These are phyloP conservation scores for Rapana venosa DNA, from an alignment of 2,888 invertebrate genomes.

Conservation along the genomic window DNA sequence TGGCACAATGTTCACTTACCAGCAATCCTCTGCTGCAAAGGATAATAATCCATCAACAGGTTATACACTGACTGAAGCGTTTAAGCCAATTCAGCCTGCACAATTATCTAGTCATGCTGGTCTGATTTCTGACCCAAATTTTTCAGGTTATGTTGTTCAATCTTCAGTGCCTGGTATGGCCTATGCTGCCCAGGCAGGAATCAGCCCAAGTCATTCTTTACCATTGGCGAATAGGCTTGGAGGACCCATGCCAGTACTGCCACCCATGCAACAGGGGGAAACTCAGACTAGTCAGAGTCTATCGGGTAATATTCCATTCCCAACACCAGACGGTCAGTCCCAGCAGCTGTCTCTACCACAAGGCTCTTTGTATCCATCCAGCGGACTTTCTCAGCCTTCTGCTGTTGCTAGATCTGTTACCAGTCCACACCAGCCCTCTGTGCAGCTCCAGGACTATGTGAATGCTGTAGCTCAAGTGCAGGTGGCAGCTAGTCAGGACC, in stretches of 20 bases:
- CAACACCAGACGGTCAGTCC: constrained; percentile 9
- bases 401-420: not conserved
- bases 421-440: not conserved
- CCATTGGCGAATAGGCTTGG: not conserved
- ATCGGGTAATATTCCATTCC: constrained; percentile 13
- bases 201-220: not conserved
- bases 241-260: constrained; percentile 38
- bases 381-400: constrained; percentile 33
- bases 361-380: constrained; percentile 26
- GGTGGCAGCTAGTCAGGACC: not conserved
- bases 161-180: constrained; percentile 14
- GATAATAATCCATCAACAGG: constrained; percentile 22
- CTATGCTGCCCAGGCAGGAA: constrained; percentile 7
- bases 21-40: constrained; percentile 25
- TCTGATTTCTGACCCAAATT: not conserved
- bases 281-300: constrained; percentile 28
- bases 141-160: constrained; percentile 19
- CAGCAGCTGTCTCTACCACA: constrained; percentile 16
- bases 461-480: constrained; percentile 16
- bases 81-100: constrained; percentile 66
- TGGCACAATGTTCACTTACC: constrained; percentile 51
- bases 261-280: constrained; percentile 37
- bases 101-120: constrained; percentile 52
- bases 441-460: constrained; percentile 35
- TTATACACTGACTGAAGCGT: constrained; percentile 53